Evolutionary conservation across 2,888 invertebrate genomes (phyloP).

Genomic region (Diloba caeruleocephala): DNA sequence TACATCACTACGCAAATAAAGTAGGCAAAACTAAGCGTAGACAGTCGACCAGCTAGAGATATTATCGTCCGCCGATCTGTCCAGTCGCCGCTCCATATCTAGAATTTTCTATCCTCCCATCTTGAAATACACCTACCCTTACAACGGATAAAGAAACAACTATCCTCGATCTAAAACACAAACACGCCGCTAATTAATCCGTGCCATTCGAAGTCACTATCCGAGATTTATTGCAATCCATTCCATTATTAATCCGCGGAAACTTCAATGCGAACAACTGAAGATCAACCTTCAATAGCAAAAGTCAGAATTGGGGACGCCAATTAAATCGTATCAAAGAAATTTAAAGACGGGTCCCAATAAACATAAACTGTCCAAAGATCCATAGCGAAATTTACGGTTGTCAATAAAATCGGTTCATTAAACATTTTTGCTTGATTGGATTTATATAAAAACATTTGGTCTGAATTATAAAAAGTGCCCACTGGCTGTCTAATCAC

Average conservation of each 20-base stretch:
- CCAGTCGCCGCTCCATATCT: constrained; percentile 76
- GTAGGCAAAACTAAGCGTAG: constrained; percentile 67
- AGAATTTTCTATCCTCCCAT: constrained; percentile 73
- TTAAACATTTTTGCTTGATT: constrained; percentile 76
- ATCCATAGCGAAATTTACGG: constrained; percentile 75
- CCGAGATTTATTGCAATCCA: constrained; percentile 71
- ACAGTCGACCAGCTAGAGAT: constrained; percentile 68
- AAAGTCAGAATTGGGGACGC: constrained; percentile 63
- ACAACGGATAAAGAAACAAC: constrained; percentile 68
- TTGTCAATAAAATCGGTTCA: constrained; percentile 78
- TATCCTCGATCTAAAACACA: constrained; percentile 75
- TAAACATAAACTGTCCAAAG: constrained; percentile 75
- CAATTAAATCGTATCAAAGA: constrained; percentile 67
- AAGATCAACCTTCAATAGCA: constrained; percentile 55
- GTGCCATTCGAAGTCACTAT: constrained; percentile 64
- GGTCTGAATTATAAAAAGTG: constrained; percentile 63
- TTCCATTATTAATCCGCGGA: constrained; percentile 60
- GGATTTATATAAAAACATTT: constrained; percentile 68
- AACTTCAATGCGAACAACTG: constrained; percentile 59
- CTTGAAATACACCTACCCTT: constrained; percentile 76
- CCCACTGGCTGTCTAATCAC: constrained; percentile 59
- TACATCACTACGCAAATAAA: constrained; percentile 65
- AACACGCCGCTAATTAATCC: constrained; percentile 77
- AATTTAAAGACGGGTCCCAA: constrained; percentile 58
- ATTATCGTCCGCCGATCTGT: constrained; percentile 76